Conservation (phyloP, 2,797 vertebrate genomes). For the Acropternis orthonyx region DNA sequence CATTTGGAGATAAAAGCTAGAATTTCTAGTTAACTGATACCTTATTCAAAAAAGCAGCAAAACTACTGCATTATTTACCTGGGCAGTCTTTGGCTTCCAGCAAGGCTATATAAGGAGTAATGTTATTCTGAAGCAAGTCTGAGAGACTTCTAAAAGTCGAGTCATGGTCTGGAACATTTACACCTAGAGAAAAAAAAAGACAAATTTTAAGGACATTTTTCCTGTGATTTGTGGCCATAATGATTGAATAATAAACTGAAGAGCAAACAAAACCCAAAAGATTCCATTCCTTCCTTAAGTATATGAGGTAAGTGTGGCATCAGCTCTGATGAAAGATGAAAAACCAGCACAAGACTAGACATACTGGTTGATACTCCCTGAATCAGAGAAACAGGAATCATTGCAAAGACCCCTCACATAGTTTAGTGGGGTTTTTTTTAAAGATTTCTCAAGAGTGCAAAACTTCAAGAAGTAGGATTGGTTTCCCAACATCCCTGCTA, state of each 20-base stretch:
- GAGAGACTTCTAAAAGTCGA: conserved; percentile 88
- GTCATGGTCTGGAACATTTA: conserved; percentile 95
- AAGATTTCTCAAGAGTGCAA: not conserved
- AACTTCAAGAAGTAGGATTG: not conserved
- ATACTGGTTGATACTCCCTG: not conserved
- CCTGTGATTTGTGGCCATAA: not conserved
- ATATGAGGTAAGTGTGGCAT: too few relatives aligned
- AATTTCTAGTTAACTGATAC: not conserved
- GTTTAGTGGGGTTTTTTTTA: not conserved
- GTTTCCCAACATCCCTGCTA: not conserved
- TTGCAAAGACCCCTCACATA: not conserved
- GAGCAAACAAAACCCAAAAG: not conserved
- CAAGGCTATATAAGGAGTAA: conserved; percentile 87
- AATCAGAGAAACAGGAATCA: not conserved
- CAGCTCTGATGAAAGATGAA: not conserved
- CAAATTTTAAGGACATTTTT: not conserved
- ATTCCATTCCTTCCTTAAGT: too few relatives aligned
- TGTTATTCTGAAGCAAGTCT: conserved; percentile 82
- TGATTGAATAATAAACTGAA: not conserved
- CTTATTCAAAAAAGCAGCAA: not conserved
- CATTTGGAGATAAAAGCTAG: not conserved
- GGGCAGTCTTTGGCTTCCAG: conserved; percentile 91
- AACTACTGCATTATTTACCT: conserved; percentile 73
- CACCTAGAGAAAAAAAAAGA: conserved; percentile 77
- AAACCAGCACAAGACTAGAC: not conserved